Conservation (phyloP, 1,140 invertebrate species). For the Steinernema feltiae region DNA sequence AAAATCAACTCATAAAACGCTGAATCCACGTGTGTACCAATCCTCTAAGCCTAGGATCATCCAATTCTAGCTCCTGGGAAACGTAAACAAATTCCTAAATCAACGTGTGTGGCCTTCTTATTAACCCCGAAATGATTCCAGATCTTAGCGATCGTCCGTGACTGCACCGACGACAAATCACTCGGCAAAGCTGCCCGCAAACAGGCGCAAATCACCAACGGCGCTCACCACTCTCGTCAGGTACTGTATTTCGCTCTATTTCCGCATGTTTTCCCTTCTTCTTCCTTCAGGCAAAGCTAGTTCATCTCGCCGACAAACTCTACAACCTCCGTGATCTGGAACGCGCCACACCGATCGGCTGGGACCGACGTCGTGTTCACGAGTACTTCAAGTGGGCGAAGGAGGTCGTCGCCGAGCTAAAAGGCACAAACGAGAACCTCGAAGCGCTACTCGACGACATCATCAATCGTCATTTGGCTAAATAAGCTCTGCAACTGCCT, state of each 20-base stretch:
- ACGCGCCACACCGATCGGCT: conserved; percentile 63
- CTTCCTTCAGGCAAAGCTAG: conserved; percentile 67
- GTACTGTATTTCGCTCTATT: conserved; percentile 21
- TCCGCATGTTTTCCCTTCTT: not conserved
- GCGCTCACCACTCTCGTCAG: conserved; percentile 60
- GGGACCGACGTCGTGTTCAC: conserved; percentile 61
- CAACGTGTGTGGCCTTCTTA: too few relatives aligned
- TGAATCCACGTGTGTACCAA: too few relatives aligned
- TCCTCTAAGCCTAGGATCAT: too few relatives aligned
- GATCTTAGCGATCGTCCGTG: conserved; percentile 63
- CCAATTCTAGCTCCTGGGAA: too few relatives aligned
- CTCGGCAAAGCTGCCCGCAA: conserved; percentile 68
- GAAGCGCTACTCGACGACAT: conserved; percentile 67
- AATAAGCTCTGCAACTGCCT: not conserved
- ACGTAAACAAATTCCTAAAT: too few relatives aligned
- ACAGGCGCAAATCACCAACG: conserved; percentile 68
- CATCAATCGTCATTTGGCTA: conserved; percentile 50
- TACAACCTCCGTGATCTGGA: conserved; percentile 76
- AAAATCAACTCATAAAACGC: too few relatives aligned
- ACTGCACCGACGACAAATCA: conserved; percentile 74
- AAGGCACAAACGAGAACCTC: conserved; percentile 66
- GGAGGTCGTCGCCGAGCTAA: conserved; percentile 67
- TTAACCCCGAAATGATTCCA: too few relatives aligned
- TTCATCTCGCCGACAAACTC: conserved; percentile 78
- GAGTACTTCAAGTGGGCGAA: conserved; percentile 72